Conservation (phyloP, 2,797 vertebrate species). For the Melanotaenia parkinsoni region DNA sequence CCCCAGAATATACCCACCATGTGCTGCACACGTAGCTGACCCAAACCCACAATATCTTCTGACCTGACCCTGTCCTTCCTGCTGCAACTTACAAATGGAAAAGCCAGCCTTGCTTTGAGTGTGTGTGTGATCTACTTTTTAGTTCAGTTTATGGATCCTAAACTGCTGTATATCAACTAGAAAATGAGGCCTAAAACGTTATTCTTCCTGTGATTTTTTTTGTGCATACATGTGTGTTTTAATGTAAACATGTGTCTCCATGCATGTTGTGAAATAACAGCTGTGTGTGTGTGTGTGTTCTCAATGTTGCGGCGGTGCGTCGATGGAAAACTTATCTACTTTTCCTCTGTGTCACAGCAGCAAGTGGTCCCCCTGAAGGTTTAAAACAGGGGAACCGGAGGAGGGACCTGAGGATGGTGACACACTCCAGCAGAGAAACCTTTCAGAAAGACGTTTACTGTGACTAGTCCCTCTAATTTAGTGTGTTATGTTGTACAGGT, state of each 20-base stretch:
- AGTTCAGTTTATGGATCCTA: constrained; percentile 31
- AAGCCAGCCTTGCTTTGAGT: constrained; percentile 58
- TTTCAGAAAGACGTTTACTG: constrained; percentile 6
- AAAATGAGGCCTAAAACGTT: constrained; percentile 36
- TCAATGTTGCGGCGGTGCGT: constrained; percentile 52
- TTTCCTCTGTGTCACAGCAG: constrained; percentile 78
- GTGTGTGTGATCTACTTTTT: constrained; percentile 28
- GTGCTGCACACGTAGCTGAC: constrained; percentile 56
- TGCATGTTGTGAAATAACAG: constrained; percentile 39
- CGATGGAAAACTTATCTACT: constrained; percentile 79
- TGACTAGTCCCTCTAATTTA: neutral
- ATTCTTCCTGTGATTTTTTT: constrained; percentile 30
- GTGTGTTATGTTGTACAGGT: constrained; percentile 21
- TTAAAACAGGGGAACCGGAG: constrained; percentile 55
- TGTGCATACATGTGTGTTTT: neutral
- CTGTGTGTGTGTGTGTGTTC: constrained; percentile 58
- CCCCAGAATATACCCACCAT: constrained; percentile 49
- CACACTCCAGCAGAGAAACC: constrained; percentile 33
- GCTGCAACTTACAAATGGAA: constrained; percentile 70
- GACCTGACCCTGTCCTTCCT: constrained; percentile 73
- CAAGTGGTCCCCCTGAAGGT: constrained; percentile 56
- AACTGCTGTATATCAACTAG: constrained; percentile 36
- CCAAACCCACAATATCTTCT: constrained; percentile 73
- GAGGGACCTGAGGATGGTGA: constrained; percentile 44
- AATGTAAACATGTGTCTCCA: constrained; percentile 15